phyloP scores from a whole-genome alignment of 2,797 vertebrate genomes.

The Trichosurus vulpecula region DNA sequence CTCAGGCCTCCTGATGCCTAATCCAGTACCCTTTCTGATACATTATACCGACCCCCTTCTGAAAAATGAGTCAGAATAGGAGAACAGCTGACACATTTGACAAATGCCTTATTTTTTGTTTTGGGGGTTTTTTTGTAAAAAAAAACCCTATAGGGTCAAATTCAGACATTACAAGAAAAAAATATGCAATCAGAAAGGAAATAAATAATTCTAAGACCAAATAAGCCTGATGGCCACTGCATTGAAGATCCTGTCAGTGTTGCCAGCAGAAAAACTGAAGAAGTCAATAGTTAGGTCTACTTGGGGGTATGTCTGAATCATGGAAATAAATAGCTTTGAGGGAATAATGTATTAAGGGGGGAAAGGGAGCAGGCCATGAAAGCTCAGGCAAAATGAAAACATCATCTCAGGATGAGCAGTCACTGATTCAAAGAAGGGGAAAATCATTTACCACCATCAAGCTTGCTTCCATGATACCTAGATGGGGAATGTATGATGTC shows the following conservation, averaged over 20 bases:
- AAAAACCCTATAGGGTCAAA: slow-evolving; percentile 21
- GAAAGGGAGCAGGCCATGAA: neutral
- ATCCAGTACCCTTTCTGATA: neutral
- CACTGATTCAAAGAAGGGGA: neutral
- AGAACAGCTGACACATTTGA: neutral
- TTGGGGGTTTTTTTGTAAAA: neutral
- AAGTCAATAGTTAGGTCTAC: slow-evolving; percentile 18
- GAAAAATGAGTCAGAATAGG: neutral
- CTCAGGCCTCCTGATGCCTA: neutral
- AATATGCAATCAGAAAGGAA: neutral
- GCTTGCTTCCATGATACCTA: neutral
- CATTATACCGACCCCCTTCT: neutral
- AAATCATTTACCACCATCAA: neutral
- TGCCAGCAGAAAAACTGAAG: slow-evolving; percentile 10
- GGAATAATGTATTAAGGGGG: neutral
- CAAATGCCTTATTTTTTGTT: neutral
- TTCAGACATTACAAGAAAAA: slow-evolving; percentile 28
- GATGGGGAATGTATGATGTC: neutral
- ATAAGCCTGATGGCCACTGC: neutral
- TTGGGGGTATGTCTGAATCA: neutral
- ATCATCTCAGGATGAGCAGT: neutral
- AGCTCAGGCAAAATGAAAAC: neutral
- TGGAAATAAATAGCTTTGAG: slow-evolving; percentile 9
- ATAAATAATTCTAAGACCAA: slow-evolving; percentile 45
- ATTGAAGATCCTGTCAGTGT: slow-evolving; percentile 33